phyloP scores from a whole-genome alignment of 2,113 vertebrate species.

The Leptobrachium ailaonicum region DNA sequence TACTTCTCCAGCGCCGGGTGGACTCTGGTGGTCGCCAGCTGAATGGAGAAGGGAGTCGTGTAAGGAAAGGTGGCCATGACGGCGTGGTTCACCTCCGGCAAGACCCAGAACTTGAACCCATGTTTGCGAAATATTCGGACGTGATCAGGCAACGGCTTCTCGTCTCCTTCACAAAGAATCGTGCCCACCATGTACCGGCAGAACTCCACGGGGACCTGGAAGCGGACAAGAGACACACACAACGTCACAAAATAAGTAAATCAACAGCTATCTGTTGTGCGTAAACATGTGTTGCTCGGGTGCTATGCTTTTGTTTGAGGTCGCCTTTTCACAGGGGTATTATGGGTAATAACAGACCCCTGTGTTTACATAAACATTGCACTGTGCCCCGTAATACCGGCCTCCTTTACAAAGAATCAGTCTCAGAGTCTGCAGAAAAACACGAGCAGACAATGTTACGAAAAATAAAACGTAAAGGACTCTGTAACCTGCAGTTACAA shows the following conservation, averaged over 20 bases:
- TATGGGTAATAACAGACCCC: no score
- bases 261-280: no score
- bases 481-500: no score
- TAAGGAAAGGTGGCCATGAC: conserved; percentile 83
- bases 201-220: conserved; percentile 74
- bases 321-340: no score
- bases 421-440: no score
- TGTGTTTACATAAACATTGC: no score
- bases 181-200: conserved; percentile 83
- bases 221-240: background rate
- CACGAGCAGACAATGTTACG: no score
- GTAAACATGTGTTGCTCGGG: no score
- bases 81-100: conserved; percentile 85
- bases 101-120: conserved; percentile 86
- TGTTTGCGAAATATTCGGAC: conserved; percentile 79
- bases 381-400: no score
- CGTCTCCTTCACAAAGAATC: conserved; percentile 85
- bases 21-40: conserved; percentile 77
- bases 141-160: conserved; percentile 72
- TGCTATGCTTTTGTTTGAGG: no score
- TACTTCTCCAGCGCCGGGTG: conserved; percentile 80
- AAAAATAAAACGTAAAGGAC: no score
- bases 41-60: conserved; percentile 75
- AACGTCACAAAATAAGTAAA: background rate
- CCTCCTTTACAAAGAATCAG: no score